Percentiles rank a stretch among this genome's conserved stretches.
Evolutionary conservation across 53 echinoderm and acorn worm genomes (phyloP).

Genomic region (Mesocentrotus franciscanus): DNA sequence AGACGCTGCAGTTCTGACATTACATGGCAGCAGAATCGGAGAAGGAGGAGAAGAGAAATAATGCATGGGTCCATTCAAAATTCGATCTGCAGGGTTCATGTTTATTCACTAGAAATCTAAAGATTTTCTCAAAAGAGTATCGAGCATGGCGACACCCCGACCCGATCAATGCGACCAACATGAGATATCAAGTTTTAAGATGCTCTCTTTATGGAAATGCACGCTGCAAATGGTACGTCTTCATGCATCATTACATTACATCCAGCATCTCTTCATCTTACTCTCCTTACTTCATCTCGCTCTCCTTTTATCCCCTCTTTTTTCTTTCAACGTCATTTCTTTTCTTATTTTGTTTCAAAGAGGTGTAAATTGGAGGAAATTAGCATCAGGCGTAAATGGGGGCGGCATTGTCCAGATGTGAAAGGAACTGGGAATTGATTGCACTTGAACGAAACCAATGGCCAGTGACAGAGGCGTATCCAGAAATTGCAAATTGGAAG

Average conservation of each 20-base stretch:
- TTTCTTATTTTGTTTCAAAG: not conserved
- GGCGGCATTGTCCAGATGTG: conserved; percentile 30
- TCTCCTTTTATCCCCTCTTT: not conserved
- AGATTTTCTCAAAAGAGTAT: conserved; percentile 61
- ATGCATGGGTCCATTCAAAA: conserved; percentile 29
- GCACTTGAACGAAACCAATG: conserved; percentile 34
- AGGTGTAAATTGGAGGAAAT: conserved; percentile 29
- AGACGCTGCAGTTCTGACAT: conserved; percentile 12
- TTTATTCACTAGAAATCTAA: conserved; percentile 60
- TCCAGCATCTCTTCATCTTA: conserved; percentile 9
- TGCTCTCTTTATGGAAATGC: conserved; percentile 44
- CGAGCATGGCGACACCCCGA: conserved; percentile 59
- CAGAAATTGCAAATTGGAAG: not conserved
- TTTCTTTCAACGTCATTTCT: not conserved
- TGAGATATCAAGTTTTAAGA: conserved; percentile 49
- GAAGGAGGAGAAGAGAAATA: not conserved
- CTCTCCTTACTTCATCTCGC: not conserved
- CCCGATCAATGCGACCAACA: conserved; percentile 59
- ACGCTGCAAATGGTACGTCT: conserved; percentile 46
- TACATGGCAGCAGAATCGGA: not conserved
- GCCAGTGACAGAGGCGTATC: not conserved
- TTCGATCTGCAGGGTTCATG: conserved; percentile 55
- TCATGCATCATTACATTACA: conserved; percentile 62
- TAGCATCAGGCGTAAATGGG: conserved; percentile 7
- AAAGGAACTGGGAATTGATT: conserved; percentile 37